Evolutionary conservation across 2,797 vertebrate species (phyloP).

Genomic region (Agapornis canus): DNA sequence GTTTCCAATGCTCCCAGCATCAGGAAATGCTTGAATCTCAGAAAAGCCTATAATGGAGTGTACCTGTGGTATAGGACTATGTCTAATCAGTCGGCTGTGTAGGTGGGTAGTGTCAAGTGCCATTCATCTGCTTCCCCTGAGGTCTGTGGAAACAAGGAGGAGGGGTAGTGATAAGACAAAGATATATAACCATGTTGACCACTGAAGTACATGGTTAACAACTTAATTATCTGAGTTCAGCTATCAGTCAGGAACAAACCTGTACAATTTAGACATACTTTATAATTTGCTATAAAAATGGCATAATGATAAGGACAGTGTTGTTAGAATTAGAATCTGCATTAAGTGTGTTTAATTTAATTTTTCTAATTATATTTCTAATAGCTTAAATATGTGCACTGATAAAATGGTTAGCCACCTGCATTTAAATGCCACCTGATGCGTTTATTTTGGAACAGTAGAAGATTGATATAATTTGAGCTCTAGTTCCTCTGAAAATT

Average conservation of each 20-base stretch:
- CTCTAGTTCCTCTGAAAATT: constrained; percentile 66
- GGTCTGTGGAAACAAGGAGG: constrained; percentile 74
- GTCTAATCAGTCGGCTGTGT: constrained; percentile 77
- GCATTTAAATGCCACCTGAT: constrained; percentile 81
- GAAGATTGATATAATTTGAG: constrained; percentile 77
- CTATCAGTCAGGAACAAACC: constrained; percentile 77
- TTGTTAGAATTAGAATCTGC: constrained; percentile 68
- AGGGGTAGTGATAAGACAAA: constrained; percentile 72
- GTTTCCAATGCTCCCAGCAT: constrained; percentile 27
- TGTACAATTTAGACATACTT: constrained; percentile 67
- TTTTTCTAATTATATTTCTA: constrained; percentile 84
- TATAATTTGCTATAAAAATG: constrained; percentile 75
- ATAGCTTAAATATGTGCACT: constrained; percentile 77
- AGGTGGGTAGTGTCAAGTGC: constrained; percentile 78
- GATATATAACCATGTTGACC: constrained; percentile 78
- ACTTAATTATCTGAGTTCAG: constrained; percentile 81
- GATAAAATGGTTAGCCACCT: constrained; percentile 79
- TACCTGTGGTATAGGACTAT: constrained; percentile 69
- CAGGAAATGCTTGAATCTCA: constrained; percentile 56
- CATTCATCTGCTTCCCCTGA: constrained; percentile 77
- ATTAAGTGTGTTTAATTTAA: constrained; percentile 79
- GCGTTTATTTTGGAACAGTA: constrained; percentile 79
- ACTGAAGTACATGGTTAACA: constrained; percentile 80
- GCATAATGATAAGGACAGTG: constrained; percentile 72
- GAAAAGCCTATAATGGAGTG: constrained; percentile 70